Base-by-base conservation (phyloP, 2,797 vertebrate species). In the Hoplostethus mediterraneus region DNA sequence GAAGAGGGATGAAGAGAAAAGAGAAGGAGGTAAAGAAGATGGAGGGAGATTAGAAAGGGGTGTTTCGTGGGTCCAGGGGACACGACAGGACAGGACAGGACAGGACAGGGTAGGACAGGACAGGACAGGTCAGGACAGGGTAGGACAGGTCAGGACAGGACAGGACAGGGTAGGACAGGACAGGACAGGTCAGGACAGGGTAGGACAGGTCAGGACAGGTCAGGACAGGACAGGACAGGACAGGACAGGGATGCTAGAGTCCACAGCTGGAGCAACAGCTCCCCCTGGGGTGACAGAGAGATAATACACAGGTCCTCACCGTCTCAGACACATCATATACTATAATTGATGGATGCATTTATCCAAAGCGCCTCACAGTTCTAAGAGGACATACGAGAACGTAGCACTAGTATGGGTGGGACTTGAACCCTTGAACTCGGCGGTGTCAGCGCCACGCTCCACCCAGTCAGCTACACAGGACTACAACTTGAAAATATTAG, bases 221-320 rank as follows among this genome's bases (percentile, higher is more conserved):
- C 1, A 21, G 21, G 21, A 1, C 21, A 21, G 21, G 21, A 1
- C 67, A 66, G 51, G 67, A 51, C 49, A 14, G 55, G 61, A 38
- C 36, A 71, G 52, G 78, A 54, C 36, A 49, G 56, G 73, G 40
- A 47, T 73, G 38, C 40, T 67, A 61, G 82, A 28, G 47, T 61
- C 52, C 60, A 86, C 84, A 82, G 61, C 85, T 87, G 76, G 87
- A 87, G 83, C 85, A 90, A 90, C 75, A 90, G 90, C 92, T 88
- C 92, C 92, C 90, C 81, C 90, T 93, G 88, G 91, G 91, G 91
- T 80, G 68, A 60, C 67, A 75, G 44, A 69, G 55, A 4, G 12
- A 84, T 73, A 90, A 63, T 77, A 77, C 82, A 87, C 38, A 51
- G 10, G 49, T 31, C 16, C 61, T 30, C 42, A 12, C 49, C 21